Evolutionary conservation across 2,888 invertebrate genomes (phyloP), one percentile per base, ranked within the genome.

Genomic region (Polia nebulosa): DNA sequence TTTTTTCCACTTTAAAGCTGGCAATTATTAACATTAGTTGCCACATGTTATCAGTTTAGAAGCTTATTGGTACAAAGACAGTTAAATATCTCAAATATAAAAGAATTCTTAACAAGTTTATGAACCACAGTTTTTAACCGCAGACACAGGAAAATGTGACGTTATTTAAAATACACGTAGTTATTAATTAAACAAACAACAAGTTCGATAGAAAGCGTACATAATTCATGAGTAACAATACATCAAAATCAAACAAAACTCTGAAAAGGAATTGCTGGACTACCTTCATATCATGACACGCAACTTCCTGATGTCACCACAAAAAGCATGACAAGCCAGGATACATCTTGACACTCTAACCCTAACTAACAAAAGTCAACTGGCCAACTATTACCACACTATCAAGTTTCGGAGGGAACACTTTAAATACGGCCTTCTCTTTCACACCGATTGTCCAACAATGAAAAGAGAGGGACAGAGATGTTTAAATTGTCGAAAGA

Each of bases 401-500:
- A 83, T 83, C 82, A 58, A 44, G 74, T 83, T 83, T 72, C 77
- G 60, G 80, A 80, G 85, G 83, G 84, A 80, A 64, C 65, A 79
- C 73, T 69, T 74, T 59, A 79, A 84, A 68, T 66, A 68, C 49
- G 47, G 36, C 78, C 62, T 49, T 83, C 84, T 75, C 83, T 70
- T 22, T 87, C 80, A 17, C 49, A 68, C 81, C 59, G 52, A 84
- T 80, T 80, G 77, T 82, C 32, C 51, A 36, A 76, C 69, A 74
- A 72, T 52, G 29, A 57, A 55, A 61, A 69, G 88, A 91, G 83
- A 67, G 90, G 80, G 91, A 92, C 78, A 72, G 88, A 64, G 67
- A 81, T 77, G 84, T 85, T 86, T 84, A 85, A 86, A 89, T 90
- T 88, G 89, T 89, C 81, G 73, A 87, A 89, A 88, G 88, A 93